Evolutionary conservation across 2,888 invertebrate species (phyloP).

Genomic region (Arenicola marina): DNA sequence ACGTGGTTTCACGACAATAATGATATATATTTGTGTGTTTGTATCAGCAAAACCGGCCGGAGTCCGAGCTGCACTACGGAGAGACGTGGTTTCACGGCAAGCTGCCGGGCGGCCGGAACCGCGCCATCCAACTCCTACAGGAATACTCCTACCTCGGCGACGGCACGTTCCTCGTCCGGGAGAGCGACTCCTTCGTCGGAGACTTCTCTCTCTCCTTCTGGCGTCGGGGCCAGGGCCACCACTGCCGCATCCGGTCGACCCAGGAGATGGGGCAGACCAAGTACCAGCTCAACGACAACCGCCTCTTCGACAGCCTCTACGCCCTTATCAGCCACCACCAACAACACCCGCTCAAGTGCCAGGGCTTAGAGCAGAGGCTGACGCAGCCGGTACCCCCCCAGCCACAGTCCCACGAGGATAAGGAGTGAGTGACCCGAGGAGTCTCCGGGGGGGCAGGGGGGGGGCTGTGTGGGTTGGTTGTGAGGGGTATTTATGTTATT

Average conservation of each 20-base stretch:
- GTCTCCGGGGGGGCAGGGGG: too few relatives aligned
- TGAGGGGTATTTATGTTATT: too few relatives aligned
- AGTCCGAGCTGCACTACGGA: constrained; percentile 32
- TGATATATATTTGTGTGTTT: too few relatives aligned
- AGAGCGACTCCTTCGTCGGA: constrained; percentile 93
- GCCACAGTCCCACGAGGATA: constrained; percentile 89
- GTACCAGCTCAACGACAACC: constrained; percentile 86
- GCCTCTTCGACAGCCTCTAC: constrained; percentile 89
- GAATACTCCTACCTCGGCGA: constrained; percentile 83
- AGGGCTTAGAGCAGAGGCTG: constrained; percentile 85
- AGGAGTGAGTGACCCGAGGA: constrained; percentile 71
- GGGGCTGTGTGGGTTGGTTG: too few relatives aligned
- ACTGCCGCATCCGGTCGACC: constrained; percentile 82
- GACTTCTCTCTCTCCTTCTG: constrained; percentile 95
- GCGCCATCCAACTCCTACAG: constrained; percentile 72
- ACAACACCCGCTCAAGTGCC: constrained; percentile 81
- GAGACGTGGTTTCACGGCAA: constrained; percentile 95
- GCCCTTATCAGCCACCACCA: constrained; percentile 89
- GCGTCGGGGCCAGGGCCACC: constrained; percentile 83
- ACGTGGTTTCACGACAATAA: too few relatives aligned
- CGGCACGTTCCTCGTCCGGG: constrained; percentile 89
- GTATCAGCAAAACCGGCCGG: too few relatives aligned
- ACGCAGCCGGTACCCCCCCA: constrained; percentile 95
- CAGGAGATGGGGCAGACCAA: constrained; percentile 86
- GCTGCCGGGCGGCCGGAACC: constrained; percentile 72